Evolutionary conservation across 2,888 invertebrate genomes (phyloP), one percentile per base, ranked within the genome.

Genomic region (Aphidoletes aphidimyza): DNA sequence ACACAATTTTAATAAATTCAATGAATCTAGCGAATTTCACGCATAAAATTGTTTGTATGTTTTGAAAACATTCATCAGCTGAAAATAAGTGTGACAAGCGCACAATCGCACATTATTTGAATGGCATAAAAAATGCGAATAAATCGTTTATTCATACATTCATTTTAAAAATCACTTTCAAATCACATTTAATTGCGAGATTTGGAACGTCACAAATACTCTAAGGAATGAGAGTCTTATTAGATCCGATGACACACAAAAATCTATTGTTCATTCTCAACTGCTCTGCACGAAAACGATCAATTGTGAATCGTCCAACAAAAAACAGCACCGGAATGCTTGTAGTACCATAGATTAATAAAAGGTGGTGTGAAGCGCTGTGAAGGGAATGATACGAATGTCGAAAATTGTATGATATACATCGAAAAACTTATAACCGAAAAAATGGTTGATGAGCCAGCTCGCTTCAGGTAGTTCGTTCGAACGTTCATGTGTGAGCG

Each of bases 391-490:
- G n/a, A n/a, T n/a, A n/a, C n/a, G n/a, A 11, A 30, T 14, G 30
- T 69, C 30, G 14, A 30, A 14, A 69, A 17, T 30, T 30, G n/a
- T n/a, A 30, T 1, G 8, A 69, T 30, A 30, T 30, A 69, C 2
- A n/a, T 30, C 17, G 17, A 14, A 69, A 69, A 26, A 14, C 5
- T 69, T 17, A 69, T 54, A 54, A 54, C 54, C 34, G 3, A 69
- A 69, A n/a, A 69, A 69, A 69, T 69, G 69, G 69, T 69, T 69
- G 69, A 69, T 69, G 69, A 69, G 26, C 34, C n/a, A 54, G 22
- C 22, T 39, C 2, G 3, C n/a, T 30, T 30, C 69, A 69, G 69
- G 69, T 69, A 69, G 69, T 69, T 0, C 14, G 14, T 69, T 30
- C 17, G 69, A 69, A 34, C 30, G 69, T 30, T 69, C 34, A 17